A percentile compares a stretch with the other conserved stretches of the same genome.
These are phyloP conservation scores for Acrocyrtus sp. DNA, from an alignment of 2,888 invertebrate genomes.

Conservation along the genomic window DNA sequence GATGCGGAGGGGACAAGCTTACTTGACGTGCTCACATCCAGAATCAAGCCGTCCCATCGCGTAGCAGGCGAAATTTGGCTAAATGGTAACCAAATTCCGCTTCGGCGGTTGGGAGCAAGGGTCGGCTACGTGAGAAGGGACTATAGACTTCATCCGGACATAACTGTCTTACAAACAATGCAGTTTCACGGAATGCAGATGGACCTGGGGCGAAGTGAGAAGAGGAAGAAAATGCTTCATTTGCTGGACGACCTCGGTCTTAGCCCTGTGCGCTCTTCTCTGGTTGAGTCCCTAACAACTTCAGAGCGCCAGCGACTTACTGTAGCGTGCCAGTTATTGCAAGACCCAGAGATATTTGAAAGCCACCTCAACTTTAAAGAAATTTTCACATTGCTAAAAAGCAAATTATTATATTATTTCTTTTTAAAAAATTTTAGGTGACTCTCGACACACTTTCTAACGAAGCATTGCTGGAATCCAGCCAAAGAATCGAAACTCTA, in stretches of 20 bases:
- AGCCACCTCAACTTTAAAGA: slow-evolving; percentile 95
- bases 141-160: slow-evolving; percentile 81
- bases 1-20: slow-evolving; percentile 87
- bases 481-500: slow-evolving; percentile 89
- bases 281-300: slow-evolving; percentile 84
- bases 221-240: slow-evolving; percentile 75
- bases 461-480: slow-evolving; percentile 94
- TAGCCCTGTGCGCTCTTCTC: slow-evolving; percentile 87
- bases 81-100: slow-evolving; percentile 85
- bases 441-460: slow-evolving; percentile 93
- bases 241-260: slow-evolving; percentile 91
- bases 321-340: slow-evolving; percentile 86
- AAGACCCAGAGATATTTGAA: slow-evolving; percentile 84
- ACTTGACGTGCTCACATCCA: slow-evolving; percentile 82
- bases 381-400: slow-evolving; percentile 92
- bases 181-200: slow-evolving; percentile 75
- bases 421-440: slow-evolving; percentile 83
- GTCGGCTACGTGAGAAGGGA: slow-evolving; percentile 82
- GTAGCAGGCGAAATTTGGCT: slow-evolving; percentile 81
- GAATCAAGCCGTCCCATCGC: slow-evolving; percentile 39
- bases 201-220: slow-evolving; percentile 31
- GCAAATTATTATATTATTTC: slow-evolving; percentile 69
- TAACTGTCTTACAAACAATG: slow-evolving; percentile 91
- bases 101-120: slow-evolving; percentile 76
- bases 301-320: slow-evolving; percentile 89